Conservation (phyloP, 2,797 vertebrate genomes). For the Pipistrellus nathusii region DNA sequence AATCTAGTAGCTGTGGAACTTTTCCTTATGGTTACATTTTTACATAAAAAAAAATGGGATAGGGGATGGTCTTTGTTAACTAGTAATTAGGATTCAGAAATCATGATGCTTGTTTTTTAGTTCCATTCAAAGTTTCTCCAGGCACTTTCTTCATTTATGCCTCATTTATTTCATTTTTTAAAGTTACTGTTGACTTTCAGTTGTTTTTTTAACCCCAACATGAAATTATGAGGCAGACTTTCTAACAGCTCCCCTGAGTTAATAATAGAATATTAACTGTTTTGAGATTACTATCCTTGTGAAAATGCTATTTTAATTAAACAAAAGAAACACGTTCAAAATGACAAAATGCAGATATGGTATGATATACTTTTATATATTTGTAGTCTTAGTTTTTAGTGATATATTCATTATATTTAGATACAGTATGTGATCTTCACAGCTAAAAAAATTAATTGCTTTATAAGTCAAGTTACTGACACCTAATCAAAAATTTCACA, state of each 20-base stretch:
- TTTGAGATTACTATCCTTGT: neutral
- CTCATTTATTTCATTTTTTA: neutral
- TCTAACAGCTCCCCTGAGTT: neutral
- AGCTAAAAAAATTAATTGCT: neutral
- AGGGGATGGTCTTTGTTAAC: neutral
- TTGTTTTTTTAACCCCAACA: neutral
- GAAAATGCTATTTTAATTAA: constrained; percentile 38
- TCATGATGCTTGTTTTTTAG: neutral
- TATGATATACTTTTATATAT: neutral
- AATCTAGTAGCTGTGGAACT: neutral
- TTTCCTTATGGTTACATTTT: constrained; percentile 10
- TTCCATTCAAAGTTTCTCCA: neutral
- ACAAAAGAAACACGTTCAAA: constrained; percentile 19
- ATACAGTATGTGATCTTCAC: neutral
- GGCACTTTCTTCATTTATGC: neutral
- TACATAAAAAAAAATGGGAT: neutral
- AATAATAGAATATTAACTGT: constrained; percentile 14
- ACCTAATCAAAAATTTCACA: neutral
- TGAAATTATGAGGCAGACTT: neutral
- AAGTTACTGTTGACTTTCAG: neutral
- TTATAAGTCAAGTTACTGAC: constrained; percentile 6
- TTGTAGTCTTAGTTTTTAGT: neutral
- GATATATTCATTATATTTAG: neutral
- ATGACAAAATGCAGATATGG: constrained; percentile 1
- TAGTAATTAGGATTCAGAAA: neutral